A percentile compares a stretch with the other conserved stretches of the same genome.
Evolutionary conservation across 2,888 invertebrate genomes (phyloP).

Genomic region (Crematogaster levior): DNA sequence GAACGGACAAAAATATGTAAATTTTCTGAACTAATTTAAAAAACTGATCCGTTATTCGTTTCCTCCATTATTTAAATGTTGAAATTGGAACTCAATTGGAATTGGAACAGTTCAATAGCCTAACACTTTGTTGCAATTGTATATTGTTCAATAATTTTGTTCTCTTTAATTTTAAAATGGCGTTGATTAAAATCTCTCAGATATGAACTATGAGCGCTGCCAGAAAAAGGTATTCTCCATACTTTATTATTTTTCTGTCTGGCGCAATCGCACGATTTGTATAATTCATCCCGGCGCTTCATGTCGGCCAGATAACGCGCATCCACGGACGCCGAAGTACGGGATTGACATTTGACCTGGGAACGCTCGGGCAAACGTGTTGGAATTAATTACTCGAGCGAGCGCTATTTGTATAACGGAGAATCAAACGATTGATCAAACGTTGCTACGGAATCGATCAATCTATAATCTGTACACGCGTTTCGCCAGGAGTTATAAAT

Average conservation of each 20-base stretch:
- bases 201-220: neutral
- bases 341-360: constrained; percentile 43
- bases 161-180: neutral
- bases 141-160: neutral
- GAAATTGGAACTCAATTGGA: too few species aligned
- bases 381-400: constrained; percentile 67
- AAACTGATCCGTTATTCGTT: neutral
- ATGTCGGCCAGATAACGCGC: neutral
- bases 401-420: constrained; percentile 48
- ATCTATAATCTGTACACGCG: constrained; percentile 61
- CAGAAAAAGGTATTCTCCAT: constrained; percentile 31
- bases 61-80: too few species aligned
- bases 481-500: constrained; percentile 64
- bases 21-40: neutral
- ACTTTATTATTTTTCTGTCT: constrained; percentile 21
- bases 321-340: neutral
- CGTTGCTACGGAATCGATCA: constrained; percentile 70
- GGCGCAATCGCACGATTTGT: constrained; percentile 26
- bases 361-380: constrained; percentile 55
- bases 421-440: constrained; percentile 70
- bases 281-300: constrained; percentile 12
- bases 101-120: too few species aligned
- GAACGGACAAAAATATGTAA: neutral
- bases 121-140: neutral
- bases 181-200: neutral